Base-by-base conservation (phyloP, 2,113 vertebrate genomes). In the Labrus mixtus region DNA sequence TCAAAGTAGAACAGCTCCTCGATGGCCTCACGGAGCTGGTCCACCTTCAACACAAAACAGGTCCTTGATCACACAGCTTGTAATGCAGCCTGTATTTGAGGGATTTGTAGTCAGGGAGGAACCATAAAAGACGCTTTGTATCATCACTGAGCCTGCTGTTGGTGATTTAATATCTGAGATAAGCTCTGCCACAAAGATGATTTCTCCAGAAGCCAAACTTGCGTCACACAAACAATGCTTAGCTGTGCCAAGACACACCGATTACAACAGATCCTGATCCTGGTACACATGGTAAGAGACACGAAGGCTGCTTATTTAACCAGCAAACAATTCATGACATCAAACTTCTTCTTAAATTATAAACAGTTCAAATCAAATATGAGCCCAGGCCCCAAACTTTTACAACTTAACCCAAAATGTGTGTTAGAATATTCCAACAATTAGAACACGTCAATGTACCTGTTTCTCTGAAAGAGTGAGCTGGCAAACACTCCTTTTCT, bases 1-100 rank as follows among this genome's bases (percentile, higher is more conserved):
- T 98, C 97, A 90, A 97, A 98, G 94, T 97, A 98, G 89, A 96
- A 98, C 13, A 98, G 90, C 85, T 97, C 97, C 79, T 98, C 97
- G 0, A 98, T 95, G 54, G 97, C 97, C 79, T 96, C 95, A 12
- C 95, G 95, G 19, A 98, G 93, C 81, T 94, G 92, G 22, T 97
- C 96, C 70, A 97, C 95, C 97, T 97, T 74, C 56, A 2, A 43
- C 16, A 85, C 10, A 22, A 55, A 10, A 58, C 10, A 70, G 9
- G 64, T 39, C 11, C 16, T 46, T 0, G 8, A 55, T 54, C 12
- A 58, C 11, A 15, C 36, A 37, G 25, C 29, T 16, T 61, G 41
- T 41, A 54, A 11, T 16, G 13, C 6, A 55, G 22, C 15, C 9
- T 23, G 17, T 2, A 13, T 41, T 69, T 55, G n/a, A 20, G 51